Conservation (phyloP, 2,113 vertebrate species). For the Chiloscyllium plagiosum region DNA sequence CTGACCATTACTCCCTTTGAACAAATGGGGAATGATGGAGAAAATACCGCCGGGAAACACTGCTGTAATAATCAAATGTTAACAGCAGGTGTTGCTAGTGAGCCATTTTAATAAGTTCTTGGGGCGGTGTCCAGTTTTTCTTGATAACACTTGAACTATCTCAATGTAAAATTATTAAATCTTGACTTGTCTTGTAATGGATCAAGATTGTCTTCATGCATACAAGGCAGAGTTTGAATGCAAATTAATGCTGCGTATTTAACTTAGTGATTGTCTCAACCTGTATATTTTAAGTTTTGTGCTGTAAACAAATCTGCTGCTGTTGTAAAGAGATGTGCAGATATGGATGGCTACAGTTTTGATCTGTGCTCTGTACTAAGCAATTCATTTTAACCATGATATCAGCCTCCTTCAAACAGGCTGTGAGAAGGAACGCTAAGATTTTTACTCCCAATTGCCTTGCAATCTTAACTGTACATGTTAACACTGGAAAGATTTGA, state of each 20-base stretch:
- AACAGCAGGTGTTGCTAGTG: slow-evolving; percentile 27
- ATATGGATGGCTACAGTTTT: neutral
- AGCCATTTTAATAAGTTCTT: slow-evolving; percentile 18
- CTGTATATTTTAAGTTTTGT: neutral
- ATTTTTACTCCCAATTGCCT: neutral
- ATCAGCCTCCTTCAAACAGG: neutral
- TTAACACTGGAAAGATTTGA: neutral
- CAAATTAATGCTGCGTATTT: neutral
- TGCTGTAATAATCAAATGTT: neutral
- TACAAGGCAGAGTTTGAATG: neutral
- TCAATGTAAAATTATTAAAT: neutral
- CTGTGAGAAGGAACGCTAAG: neutral
- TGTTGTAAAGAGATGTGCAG: neutral
- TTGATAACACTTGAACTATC: neutral
- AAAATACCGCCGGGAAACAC: neutral
- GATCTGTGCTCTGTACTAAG: neutral
- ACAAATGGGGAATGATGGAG: too few species aligned
- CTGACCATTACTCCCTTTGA: neutral
- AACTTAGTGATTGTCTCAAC: neutral
- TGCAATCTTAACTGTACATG: neutral
- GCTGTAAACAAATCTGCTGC: neutral
- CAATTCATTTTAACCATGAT: neutral
- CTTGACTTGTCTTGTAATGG: neutral
- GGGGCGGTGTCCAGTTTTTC: neutral
- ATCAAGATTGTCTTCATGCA: neutral